A percentile compares a stretch with the other conserved stretches of the same genome.
Conservation (phyloP, 2,113 vertebrate species). For the Falcunculus frontatus region DNA sequence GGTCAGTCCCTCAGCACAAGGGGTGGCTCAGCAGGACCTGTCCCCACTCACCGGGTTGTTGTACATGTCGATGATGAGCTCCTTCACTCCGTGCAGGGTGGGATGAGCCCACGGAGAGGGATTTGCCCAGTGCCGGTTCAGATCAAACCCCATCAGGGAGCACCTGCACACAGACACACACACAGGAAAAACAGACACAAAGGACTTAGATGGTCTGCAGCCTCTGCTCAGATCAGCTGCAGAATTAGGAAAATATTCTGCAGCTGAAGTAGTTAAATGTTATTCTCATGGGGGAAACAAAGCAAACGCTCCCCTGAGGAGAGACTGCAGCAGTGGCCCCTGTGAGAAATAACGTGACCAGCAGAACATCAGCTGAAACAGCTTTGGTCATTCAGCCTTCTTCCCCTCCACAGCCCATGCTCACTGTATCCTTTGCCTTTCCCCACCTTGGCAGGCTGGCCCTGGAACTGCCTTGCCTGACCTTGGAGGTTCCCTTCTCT, state of each 20-base stretch:
- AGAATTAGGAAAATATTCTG: not conserved
- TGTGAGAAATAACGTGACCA: accelerated
- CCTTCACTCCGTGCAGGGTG: constrained; percentile 91
- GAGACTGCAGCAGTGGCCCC: not conserved
- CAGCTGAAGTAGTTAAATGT: not conserved
- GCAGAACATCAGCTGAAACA: not conserved
- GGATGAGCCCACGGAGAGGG: constrained; percentile 96
- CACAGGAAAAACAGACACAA: not conserved
- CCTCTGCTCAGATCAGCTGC: not conserved
- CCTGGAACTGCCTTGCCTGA: not conserved
- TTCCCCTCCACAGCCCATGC: not conserved
- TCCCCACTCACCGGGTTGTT: constrained; percentile 87
- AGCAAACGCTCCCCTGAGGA: not conserved
- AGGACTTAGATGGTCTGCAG: not conserved
- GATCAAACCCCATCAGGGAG: constrained; percentile 95
- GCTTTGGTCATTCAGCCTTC: not conserved
- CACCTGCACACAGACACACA: constrained; percentile 74
- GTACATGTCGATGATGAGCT: constrained; percentile 93
- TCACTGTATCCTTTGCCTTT: not conserved
- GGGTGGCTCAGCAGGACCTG: not conserved
- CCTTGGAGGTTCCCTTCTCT: not conserved
- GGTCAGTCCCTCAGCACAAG: not conserved
- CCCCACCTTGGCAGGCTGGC: not conserved
- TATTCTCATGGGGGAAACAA: not conserved
- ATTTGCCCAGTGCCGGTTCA: constrained; percentile 97